Percentiles rank a stretch among this genome's conserved stretches.
Conservation (phyloP, 2,113 vertebrate species). For the Tetraodon nigroviridis region DNA sequence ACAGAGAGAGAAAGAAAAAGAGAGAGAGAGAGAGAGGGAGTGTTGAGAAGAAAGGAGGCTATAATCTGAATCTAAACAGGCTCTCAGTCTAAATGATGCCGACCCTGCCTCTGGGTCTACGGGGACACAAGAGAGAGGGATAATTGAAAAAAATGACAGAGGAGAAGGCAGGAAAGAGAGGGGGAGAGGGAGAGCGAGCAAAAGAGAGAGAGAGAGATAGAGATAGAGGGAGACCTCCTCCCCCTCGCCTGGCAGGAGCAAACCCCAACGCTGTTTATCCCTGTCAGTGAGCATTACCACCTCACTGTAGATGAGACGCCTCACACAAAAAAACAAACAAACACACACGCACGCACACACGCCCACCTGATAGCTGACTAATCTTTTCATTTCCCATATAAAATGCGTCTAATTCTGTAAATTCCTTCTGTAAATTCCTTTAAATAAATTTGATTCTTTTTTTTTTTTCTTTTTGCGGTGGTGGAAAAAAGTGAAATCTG, state of each 20-base stretch:
- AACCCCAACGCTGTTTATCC: conserved; percentile 77
- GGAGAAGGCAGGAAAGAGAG: conserved; percentile 60
- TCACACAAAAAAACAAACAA: conserved; percentile 33
- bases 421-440: no score
- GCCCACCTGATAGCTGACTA: background rate
- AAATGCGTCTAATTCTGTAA: no score
- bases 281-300: conserved; percentile 76
- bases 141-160: conserved; percentile 81
- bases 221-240: conserved; percentile 23
- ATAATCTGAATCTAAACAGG: conserved; percentile 77
- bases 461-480: background rate
- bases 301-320: conserved; percentile 52
- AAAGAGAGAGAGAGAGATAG: conserved; percentile 28
- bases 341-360: conserved; percentile 16
- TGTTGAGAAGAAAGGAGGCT: conserved; percentile 59
- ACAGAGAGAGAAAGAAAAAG: no score
- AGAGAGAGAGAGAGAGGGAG: conserved; percentile 7
- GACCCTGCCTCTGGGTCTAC: conserved; percentile 59
- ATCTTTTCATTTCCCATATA: background rate
- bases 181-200: conserved; percentile 24
- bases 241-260: conserved; percentile 53
- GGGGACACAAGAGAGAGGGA: conserved; percentile 64
- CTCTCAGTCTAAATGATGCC: conserved; percentile 74
- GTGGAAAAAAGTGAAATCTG: background rate
- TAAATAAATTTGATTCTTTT: no score